These are phyloP conservation scores for Sycon ciliatum DNA, from an alignment of 37 sponge, comb jelly and placozoan genomes.

Conservation along the genomic window DNA sequence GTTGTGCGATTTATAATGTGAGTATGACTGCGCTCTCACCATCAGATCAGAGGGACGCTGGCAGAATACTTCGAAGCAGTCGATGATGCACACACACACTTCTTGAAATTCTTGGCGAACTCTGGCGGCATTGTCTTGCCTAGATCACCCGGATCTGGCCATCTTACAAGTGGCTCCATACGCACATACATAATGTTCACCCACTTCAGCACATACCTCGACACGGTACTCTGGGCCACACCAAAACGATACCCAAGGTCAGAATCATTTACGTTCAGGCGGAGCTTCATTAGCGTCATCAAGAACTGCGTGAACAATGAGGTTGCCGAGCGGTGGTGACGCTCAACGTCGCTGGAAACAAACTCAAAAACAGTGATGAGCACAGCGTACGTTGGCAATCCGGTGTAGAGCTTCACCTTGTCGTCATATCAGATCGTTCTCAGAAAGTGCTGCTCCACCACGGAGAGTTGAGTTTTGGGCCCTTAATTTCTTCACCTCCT, in stretches of 20 bases:
- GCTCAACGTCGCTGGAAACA: background rate
- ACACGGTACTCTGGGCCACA: background rate
- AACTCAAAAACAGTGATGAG: conserved; percentile 10
- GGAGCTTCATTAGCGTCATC: conserved; percentile 33
- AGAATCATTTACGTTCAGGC: conserved; percentile 2
- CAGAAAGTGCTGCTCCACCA: too few species aligned
- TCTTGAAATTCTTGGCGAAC: conserved; percentile 26
- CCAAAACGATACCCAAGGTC: background rate
- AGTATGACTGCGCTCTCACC: too few species aligned
- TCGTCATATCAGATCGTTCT: too few species aligned
- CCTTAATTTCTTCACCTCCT: too few species aligned
- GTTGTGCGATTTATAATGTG: too few species aligned
- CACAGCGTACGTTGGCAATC: conserved; percentile 8
- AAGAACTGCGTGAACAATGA: conserved; percentile 21
- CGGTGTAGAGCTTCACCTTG: conserved; percentile 26
- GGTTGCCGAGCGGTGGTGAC: background rate
- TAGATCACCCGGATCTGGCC: conserved; percentile 12
- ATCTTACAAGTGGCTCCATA: background rate
- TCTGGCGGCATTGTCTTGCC: conserved; percentile 45
- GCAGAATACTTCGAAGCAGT: too few species aligned
- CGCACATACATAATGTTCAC: background rate
- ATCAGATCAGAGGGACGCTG: too few species aligned
- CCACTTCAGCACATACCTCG: conserved; percentile 9
- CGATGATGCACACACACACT: conserved; percentile 23
- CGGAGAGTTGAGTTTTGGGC: too few species aligned